Evolutionary conservation across 2,888 invertebrate species (phyloP), one percentile per base, ranked within the genome.

Genomic region (Volucella zonaria): DNA sequence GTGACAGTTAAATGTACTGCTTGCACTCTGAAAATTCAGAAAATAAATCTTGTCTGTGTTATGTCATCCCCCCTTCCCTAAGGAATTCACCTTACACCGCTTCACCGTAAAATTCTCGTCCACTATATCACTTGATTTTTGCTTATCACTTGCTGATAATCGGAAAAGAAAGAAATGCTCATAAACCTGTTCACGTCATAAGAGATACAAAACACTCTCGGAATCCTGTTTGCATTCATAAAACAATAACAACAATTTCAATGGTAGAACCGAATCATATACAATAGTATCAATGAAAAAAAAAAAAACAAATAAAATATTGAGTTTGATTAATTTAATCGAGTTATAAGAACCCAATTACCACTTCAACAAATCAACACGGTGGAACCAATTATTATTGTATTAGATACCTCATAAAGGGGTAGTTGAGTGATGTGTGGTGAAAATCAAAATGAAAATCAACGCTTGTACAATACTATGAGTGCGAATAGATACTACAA

Each of bases 131-230:
- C 45, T 52, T 58, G 15, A 11, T 49, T 47, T 23, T 47, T n/a
- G 42, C 73, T 85, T 85, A 85, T 85, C 85, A 42, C n/a, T n/a
- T 31, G 15, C 59, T 68, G 61, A 76, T 85, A 76, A 76, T 70
- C 82, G 47, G 10, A 14, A 45, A 45, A 66, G 18, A 45, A 54
- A 58, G 31, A 31, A 31, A 31, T 31, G 31, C 31, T 31, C 31
- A 56, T 43, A 68, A 79, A 70, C 59, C 75, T 79, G 79, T 79
- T 74, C 42, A 49, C 54, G 66, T 70, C 51, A 71, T 42, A 79
- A 59, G 52, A 75, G 79, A 82, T 64, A 82, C 62, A 74, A 68
- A 56, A 59, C 68, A 8, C 40, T 11, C 54, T 56, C 23, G 52
- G 49, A 40, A 47, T 51, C 52, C 45, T 23, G 38, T 40, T 61